Base-by-base conservation (phyloP, 2,888 invertebrate species). In the Polia nebulosa region DNA sequence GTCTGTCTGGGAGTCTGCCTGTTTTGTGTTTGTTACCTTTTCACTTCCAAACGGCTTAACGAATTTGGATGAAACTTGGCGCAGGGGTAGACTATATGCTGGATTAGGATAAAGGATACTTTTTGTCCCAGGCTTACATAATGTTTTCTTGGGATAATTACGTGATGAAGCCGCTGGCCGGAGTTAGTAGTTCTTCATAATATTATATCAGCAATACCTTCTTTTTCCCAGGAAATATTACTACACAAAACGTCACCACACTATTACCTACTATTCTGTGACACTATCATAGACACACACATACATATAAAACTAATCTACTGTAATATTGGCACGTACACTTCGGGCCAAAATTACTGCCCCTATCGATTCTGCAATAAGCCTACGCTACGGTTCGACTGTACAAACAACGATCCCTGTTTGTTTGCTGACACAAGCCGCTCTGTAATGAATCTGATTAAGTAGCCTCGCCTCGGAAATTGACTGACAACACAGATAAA, bases 401-500 rank as follows among this genome's bases (percentile, higher is more conserved):
- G 73, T 68, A 78, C 73, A 87, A 87, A 88, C 85, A 88, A 44
- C 51, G 63, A 78, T 78, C 82, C 82, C 71, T 77, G 83, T 82
- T 84, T 90, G 89, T 91, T 90, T 90, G 88, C 86, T 71, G 87
- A 91, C 88, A 90, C 88, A 83, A 76, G 74, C 87, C 78, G 83
- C 66, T 69, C 88, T 85, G 91, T 94, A 94, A 94, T 94, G 91
- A 93, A 93, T 89, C 94, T 94, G 93, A 94, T 94, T 94, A 94
- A 94, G 94, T 94, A 94, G 94, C 93, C 73, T 90, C 88, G 88
- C 85, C 85, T 82, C 83, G 81, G 83, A 81, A 85, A 88, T 89
- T 88, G 76, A 86, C 85, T 75, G 85, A 84, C 86, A 85, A 83
- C 81, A 86, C 83, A 81, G 83, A 85, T 84, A 82, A 84, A 87